Evolutionary conservation across 2,888 invertebrate genomes (phyloP), one percentile per base, ranked within the genome.

Genomic region (Malacosoma neustria): DNA sequence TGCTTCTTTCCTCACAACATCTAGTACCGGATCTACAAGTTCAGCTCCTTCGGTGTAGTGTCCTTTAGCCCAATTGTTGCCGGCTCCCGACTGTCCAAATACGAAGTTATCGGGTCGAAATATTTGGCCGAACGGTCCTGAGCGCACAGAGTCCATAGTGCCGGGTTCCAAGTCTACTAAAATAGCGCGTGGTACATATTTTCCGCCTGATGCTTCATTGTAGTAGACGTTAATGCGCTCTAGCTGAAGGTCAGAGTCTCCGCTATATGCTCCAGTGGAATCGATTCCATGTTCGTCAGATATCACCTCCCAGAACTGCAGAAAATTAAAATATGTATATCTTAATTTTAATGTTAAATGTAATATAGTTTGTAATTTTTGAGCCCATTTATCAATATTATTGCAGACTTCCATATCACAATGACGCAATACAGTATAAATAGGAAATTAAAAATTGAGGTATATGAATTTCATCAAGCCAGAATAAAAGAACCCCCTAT

Each of bases 251-350:
- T 91, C 91, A 1, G 89, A 89, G 61, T 91, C 90, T 3, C 92
- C 92, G 45, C 84, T 71, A 64, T 89, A 92, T 36, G 51, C 46
- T 1, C 81, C 80, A 2, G 51, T 44, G 1, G 90, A 88, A 56
- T 91, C 89, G 50, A 93, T 91, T 13, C 92, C 92, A 60, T 92
- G 92, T 54, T 92, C 93, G 56, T 93, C 92, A 4, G 92, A 93
- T 57, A 94, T 93, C 30, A 93, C 91, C 66, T 94, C 93, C 93
- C 93, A 93, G 68, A 93, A 93, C 92, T 92, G 72, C 35, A 75
- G 76, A 46, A 29, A 12, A 31, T 12, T 12, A 22, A 5, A 15
- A 12, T 11, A 4, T n/a, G 9, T 12, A 13, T 13, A 36, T 15
- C 12, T 4, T 9, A 14, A 13, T 32, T 13, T n/a, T n/a, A n/a